A percentile compares a stretch with the other conserved stretches of the same genome.
These are phyloP conservation scores for Gymnocypris eckloni DNA, from an alignment of 2,797 vertebrate genomes.

Conservation along the genomic window DNA sequence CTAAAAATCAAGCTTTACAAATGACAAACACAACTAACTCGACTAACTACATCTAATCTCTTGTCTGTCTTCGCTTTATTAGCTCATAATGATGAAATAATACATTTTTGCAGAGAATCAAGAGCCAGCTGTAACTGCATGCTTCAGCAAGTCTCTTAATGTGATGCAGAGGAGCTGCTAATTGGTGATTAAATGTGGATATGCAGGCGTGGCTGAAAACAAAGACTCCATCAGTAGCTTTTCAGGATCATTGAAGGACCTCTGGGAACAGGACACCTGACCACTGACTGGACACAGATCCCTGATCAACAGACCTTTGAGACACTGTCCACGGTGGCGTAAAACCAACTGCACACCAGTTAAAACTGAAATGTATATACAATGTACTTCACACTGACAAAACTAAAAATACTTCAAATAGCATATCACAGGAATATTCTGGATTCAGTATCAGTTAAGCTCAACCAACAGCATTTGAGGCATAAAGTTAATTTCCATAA, in stretches of 20 bases:
- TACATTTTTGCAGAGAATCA: constrained; percentile 59
- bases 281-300: not conserved
- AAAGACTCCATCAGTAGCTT: constrained; percentile 66
- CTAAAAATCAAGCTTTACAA: not conserved
- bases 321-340: not conserved
- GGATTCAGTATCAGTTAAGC: not conserved
- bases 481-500: not conserved
- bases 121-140: constrained; percentile 36
- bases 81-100: constrained; percentile 31
- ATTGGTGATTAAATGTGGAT: constrained; percentile 76
- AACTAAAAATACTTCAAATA: not conserved
- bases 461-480: not conserved
- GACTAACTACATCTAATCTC: constrained; percentile 22
- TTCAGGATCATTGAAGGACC: constrained; percentile 64
- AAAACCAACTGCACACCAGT: not conserved
- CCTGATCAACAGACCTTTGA: not conserved
- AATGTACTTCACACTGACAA: not conserved
- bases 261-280: constrained; percentile 1
- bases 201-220: constrained; percentile 66
- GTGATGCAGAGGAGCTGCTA: constrained; percentile 66
- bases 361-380: not conserved
- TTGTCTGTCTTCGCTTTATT: constrained; percentile 37
- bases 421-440: not conserved
- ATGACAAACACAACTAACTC: not conserved
- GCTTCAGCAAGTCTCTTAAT: constrained; percentile 64